Evolutionary conservation across 23 tunicate genomes (phyloP).

Genomic region (Styela clava): DNA sequence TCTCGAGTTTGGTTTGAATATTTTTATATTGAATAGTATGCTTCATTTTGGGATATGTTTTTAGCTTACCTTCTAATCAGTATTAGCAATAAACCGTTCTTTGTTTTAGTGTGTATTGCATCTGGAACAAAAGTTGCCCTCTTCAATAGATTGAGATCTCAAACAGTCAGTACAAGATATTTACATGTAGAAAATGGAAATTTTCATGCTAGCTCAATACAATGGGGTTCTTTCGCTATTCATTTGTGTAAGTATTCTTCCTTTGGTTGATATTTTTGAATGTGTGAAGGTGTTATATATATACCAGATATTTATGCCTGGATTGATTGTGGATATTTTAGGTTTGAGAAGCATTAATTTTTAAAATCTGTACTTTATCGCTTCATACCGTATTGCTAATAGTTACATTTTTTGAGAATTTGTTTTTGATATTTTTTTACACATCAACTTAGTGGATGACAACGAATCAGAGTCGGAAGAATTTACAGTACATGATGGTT

Average conservation of each 20-base stretch:
- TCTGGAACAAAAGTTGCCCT: slow-evolving; percentile 92
- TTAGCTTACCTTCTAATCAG: too few relatives aligned
- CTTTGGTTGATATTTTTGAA: background rate
- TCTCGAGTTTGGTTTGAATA: background rate
- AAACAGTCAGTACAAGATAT: slow-evolving; percentile 91
- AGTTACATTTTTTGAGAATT: too few relatives aligned
- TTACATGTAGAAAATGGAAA: slow-evolving; percentile 88
- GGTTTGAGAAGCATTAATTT: too few relatives aligned
- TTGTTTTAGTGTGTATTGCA: slow-evolving; percentile 70
- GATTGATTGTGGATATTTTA: too few relatives aligned
- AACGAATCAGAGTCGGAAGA: slow-evolving; percentile 88
- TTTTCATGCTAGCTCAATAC: slow-evolving; percentile 85
- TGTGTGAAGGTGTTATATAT: too few relatives aligned
- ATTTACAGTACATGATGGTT: slow-evolving; percentile 84
- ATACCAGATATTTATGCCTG: too few relatives aligned
- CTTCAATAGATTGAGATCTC: slow-evolving; percentile 86
- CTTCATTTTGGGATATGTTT: slow-evolving; percentile 12
- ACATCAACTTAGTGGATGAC: slow-evolving; percentile 79
- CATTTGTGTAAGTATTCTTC: slow-evolving; percentile 61
- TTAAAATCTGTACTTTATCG: too few relatives aligned
- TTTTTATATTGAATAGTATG: background rate
- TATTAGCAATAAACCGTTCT: background rate
- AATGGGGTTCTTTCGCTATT: slow-evolving; percentile 96
- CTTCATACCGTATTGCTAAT: too few relatives aligned
- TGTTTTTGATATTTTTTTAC: too few relatives aligned